Conservation (phyloP, 2,797 vertebrate genomes). For the Sebastes minor region DNA sequence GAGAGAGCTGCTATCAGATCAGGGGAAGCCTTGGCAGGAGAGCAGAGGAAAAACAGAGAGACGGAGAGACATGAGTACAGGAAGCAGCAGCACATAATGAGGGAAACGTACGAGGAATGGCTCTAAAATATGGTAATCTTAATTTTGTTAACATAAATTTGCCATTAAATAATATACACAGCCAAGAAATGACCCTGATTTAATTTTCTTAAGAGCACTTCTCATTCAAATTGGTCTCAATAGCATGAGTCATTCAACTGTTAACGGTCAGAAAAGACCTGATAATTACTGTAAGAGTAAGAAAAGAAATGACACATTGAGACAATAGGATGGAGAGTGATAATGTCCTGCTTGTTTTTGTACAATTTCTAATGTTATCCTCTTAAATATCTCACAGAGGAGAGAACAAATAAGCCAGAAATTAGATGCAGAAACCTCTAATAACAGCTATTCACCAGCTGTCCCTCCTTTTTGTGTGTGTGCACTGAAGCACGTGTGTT, state of each 20-base stretch:
- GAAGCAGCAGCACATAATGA: neutral
- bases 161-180: neutral
- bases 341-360: neutral
- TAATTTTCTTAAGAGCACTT: neutral
- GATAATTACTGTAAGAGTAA: neutral
- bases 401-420: neutral
- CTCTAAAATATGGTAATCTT: neutral
- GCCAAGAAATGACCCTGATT: neutral
- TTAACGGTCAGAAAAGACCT: neutral
- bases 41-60: conserved; percentile 13
- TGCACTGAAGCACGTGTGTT: conserved; percentile 15
- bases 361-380: neutral
- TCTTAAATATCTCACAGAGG: neutral
- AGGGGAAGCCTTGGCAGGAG: conserved; percentile 47
- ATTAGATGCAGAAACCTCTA: conserved; percentile 10
- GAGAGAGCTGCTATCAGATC: conserved; percentile 63
- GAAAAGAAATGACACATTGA: neutral
- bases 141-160: neutral
- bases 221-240: conserved; percentile 3
- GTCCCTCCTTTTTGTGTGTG: neutral
- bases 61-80: conserved; percentile 9
- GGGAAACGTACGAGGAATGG: neutral
- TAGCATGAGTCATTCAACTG: conserved; percentile 1
- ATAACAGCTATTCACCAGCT: conserved; percentile 11
- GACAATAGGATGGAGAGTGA: neutral